Evolutionary conservation across 2,888 invertebrate genomes (phyloP), one percentile per base, ranked within the genome.

Genomic region (Hoplodrina ambigua): DNA sequence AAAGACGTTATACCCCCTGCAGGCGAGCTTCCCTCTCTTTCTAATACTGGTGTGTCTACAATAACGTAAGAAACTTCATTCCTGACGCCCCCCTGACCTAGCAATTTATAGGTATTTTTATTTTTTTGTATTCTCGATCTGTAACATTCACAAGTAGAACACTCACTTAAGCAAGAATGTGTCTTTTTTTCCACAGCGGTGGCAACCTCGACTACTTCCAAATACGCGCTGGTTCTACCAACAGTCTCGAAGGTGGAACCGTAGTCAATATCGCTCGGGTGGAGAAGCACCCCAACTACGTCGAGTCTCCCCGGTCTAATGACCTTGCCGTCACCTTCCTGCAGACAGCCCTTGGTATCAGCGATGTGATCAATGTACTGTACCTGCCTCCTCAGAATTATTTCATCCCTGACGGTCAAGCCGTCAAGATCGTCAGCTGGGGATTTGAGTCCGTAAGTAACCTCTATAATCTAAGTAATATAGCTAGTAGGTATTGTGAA

Each of bases 371-470:
- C 54, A 73, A 83, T 4, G 78, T 89, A 0, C 64, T 93, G 67
- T 92, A 59, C 75, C 84, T 94, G 3, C 93, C 93, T 0, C 89
- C 90, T 0, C 67, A 82, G 13, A 80, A 82, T 41, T 85, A 64
- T 3, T 75, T 57, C 60, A 88, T 93, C 15, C 79, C 88, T 19
- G 91, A 91, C 54, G 88, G 86, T 13, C 79, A 85, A 2, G 10
- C 72, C 0, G 76, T 90, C 25, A 86, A 85, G 54, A 71, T 91
- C 25, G 88, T 91, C 15, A 90, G 93, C 81, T 94, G 93, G 93
- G 93, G 93, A 66, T 93, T 92, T 52, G 90, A 90, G 72, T 75
- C 81, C 56, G 93, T 93, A 69, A 89, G 91, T 86, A 44, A 25
- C 25, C 25, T 25, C 1, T 25, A 25, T n/a, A 41, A 41, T 41